Conservation (phyloP, 2,888 invertebrate genomes). For the Metopia argyrocephala region DNA sequence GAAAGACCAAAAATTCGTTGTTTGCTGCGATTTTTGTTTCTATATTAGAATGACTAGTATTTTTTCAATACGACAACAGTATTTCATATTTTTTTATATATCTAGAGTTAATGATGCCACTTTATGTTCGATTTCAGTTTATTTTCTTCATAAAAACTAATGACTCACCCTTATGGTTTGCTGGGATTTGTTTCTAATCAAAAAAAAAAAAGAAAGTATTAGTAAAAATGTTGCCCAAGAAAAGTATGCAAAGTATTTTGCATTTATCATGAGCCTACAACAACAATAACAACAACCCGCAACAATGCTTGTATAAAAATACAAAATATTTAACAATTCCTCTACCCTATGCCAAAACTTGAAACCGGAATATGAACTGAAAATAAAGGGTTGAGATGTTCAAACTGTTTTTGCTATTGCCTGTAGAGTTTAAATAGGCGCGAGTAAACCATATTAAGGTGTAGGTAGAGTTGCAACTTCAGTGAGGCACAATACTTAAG, state of each 20-base stretch:
- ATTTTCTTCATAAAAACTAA: no score
- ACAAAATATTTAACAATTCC: conserved; percentile 11
- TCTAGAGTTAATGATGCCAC: no score
- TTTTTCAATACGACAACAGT: no score
- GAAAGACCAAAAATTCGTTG: no score
- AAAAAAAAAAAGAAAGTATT: not conserved
- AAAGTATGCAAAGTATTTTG: conserved; percentile 77
- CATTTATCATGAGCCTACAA: conserved; percentile 74
- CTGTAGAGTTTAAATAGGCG: conserved; percentile 22
- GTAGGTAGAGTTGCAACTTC: conserved; percentile 19
- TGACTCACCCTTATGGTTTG: no score
- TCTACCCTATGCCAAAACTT: not conserved
- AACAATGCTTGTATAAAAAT: conserved; percentile 22
- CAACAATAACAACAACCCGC: conserved; percentile 66
- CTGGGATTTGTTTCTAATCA: not conserved
- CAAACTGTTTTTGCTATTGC: not conserved
- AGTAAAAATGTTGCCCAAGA: conserved; percentile 67
- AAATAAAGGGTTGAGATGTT: conserved; percentile 47
- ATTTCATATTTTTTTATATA: no score
- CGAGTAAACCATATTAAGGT: conserved; percentile 1
- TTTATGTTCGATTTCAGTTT: no score
- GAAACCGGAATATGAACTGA: conserved; percentile 46
- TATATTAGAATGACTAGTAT: no score
- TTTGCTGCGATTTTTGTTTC: no score
- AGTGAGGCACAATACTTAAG: not conserved